These are phyloP conservation scores for Corvus cornix DNA, from an alignment of 2,113 vertebrate genomes.

Conservation along the genomic window DNA sequence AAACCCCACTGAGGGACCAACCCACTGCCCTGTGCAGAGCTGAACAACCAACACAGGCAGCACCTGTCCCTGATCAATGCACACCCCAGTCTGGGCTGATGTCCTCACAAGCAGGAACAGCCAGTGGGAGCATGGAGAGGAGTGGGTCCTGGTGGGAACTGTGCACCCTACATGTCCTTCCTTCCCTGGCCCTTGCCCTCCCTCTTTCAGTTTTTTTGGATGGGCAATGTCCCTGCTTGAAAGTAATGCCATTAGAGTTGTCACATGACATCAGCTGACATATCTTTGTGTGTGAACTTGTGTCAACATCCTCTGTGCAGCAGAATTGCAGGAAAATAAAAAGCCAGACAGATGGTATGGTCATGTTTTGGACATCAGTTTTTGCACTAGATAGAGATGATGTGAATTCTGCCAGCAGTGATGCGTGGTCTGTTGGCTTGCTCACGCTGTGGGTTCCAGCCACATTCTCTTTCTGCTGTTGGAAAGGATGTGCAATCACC, in stretches of 20 bases:
- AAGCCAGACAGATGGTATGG: neutral
- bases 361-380: accelerated
- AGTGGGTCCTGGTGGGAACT: neutral
- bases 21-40: neutral
- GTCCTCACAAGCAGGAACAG: neutral
- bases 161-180: neutral
- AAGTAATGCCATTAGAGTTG: accelerated
- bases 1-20: neutral
- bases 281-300: accelerated
- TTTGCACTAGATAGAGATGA: neutral
- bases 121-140: accelerated
- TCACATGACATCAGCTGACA: neutral
- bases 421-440: neutral
- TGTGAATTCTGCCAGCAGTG: neutral
- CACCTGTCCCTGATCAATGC: accelerated
- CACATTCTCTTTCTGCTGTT: neutral
- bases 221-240: neutral
- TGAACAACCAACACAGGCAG: neutral
- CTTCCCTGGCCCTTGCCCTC: neutral
- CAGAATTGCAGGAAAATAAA: neutral
- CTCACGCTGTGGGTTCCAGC: accelerated
- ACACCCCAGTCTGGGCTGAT: accelerated
- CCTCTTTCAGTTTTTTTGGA: no score
- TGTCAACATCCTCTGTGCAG: neutral
- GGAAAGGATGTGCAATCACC: neutral